Conservation (phyloP, 1,140 invertebrate genomes). For the Temnothorax nylanderi region DNA sequence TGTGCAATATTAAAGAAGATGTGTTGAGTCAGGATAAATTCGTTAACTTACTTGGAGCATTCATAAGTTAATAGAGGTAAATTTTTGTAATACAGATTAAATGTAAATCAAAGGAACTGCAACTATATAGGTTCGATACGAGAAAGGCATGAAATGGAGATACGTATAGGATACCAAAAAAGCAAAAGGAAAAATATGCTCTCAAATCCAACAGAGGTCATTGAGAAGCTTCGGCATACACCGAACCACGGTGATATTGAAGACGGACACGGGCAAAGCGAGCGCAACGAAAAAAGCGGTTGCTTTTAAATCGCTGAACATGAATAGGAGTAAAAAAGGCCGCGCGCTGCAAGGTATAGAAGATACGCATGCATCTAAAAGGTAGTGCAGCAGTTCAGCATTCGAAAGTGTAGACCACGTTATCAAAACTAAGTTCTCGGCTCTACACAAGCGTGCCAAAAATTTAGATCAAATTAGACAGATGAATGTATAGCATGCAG, state of each 20-base stretch:
- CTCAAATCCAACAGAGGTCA: conserved; percentile 21
- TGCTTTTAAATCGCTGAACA: conserved; percentile 51
- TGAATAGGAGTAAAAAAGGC: conserved; percentile 34
- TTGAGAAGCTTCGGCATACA: conserved; percentile 23
- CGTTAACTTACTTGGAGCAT: not conserved
- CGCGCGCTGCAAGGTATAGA: conserved; percentile 10
- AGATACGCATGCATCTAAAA: conserved; percentile 5
- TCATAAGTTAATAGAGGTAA: not conserved
- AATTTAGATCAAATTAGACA: not conserved
- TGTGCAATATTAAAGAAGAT: not conserved
- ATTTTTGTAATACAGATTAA: not conserved
- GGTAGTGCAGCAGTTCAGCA: conserved; percentile 1
- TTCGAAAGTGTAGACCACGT: not conserved
- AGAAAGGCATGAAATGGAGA: not conserved
- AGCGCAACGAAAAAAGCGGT: conserved; percentile 35
- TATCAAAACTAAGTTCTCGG: not conserved
- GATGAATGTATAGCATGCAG: not conserved
- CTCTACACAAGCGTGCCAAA: not conserved
- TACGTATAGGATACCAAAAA: not conserved
- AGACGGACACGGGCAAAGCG: conserved; percentile 39
- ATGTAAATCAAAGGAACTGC: not conserved
- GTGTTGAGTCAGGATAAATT: not conserved
- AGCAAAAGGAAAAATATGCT: not conserved
- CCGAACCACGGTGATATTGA: conserved; percentile 34
- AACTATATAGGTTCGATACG: not conserved